phyloP scores from a whole-genome alignment of 2,888 invertebrate species.

The Arenicola marina region DNA sequence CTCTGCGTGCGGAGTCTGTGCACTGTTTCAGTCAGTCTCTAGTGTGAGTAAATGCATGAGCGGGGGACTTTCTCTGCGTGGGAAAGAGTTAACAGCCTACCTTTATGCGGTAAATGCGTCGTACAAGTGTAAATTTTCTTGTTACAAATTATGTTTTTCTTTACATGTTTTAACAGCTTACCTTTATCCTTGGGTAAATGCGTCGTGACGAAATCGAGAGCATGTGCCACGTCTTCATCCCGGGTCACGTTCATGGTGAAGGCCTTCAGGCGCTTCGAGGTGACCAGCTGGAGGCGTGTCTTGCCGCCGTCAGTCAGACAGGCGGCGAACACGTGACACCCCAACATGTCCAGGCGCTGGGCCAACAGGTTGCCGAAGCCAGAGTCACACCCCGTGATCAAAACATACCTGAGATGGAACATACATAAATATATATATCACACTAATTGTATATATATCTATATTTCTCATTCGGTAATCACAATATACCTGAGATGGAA shows the following conservation, averaged over 20 bases:
- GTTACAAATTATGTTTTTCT: no score
- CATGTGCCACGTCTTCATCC: slow-evolving; percentile 28
- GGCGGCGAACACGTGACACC: slow-evolving; percentile 16
- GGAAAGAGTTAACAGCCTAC: no score
- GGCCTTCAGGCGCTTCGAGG: slow-evolving; percentile 18
- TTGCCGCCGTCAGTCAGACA: slow-evolving; percentile 16
- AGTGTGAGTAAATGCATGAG: no score
- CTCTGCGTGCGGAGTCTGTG: no score
- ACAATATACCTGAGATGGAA: neutral
- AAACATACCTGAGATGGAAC: neutral
- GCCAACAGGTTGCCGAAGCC: slow-evolving; percentile 14
- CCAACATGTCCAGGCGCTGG: slow-evolving; percentile 8
- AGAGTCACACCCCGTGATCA: slow-evolving; percentile 8
- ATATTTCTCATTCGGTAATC: slow-evolving; percentile 10
- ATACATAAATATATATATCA: neutral
- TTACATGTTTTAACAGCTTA: no score
- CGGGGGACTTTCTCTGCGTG: no score
- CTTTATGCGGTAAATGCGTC: no score
- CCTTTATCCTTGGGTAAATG: slow-evolving; percentile 35
- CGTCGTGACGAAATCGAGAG: slow-evolving; percentile 26
- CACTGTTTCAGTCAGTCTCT: no score
- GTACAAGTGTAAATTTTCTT: no score
- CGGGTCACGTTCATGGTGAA: slow-evolving; percentile 35
- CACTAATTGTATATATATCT: neutral
- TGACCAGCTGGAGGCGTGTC: slow-evolving; percentile 11